Evolutionary conservation across 2,797 vertebrate species (phyloP).

Genomic region (Choloepus didactylus): DNA sequence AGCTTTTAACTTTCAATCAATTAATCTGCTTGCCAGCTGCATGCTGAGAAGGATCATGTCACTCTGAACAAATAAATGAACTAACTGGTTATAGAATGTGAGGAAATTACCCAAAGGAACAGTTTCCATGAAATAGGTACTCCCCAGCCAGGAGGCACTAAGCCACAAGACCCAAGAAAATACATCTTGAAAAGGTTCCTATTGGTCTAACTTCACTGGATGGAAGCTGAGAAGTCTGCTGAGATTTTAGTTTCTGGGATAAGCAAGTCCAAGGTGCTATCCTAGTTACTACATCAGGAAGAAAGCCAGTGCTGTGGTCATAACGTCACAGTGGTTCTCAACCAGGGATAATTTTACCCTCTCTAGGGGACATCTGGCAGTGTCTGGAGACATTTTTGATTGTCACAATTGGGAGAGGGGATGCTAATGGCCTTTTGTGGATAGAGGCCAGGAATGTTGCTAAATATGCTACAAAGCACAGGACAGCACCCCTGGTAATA

Average conservation of each 20-base stretch:
- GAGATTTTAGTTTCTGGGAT: conserved; percentile 14
- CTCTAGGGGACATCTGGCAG: not conserved
- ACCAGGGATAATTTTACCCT: not conserved
- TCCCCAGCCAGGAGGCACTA: not conserved
- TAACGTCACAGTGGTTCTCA: not conserved
- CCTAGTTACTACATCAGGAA: not conserved
- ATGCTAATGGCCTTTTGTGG: not conserved
- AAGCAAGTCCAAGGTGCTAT: not conserved
- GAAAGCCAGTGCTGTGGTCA: not conserved
- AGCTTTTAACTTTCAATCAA: conserved; percentile 69
- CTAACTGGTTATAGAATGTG: conserved; percentile 42
- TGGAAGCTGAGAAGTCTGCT: not conserved
- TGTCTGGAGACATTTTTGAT: not conserved
- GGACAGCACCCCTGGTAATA: too few relatives aligned
- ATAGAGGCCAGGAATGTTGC: not conserved
- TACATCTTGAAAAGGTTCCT: not conserved
- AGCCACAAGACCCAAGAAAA: not conserved
- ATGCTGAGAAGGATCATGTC: conserved; percentile 51
- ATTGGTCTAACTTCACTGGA: not conserved
- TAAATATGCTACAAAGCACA: not conserved
- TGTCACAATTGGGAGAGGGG: not conserved
- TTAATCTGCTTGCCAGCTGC: conserved; percentile 52
- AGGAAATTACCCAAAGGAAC: conserved; percentile 63
- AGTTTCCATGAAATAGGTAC: conserved; percentile 42
- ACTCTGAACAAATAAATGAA: conserved; percentile 62